Base-by-base conservation (phyloP, 1,140 invertebrate genomes). In the Drosophila equinoxialis region DNA sequence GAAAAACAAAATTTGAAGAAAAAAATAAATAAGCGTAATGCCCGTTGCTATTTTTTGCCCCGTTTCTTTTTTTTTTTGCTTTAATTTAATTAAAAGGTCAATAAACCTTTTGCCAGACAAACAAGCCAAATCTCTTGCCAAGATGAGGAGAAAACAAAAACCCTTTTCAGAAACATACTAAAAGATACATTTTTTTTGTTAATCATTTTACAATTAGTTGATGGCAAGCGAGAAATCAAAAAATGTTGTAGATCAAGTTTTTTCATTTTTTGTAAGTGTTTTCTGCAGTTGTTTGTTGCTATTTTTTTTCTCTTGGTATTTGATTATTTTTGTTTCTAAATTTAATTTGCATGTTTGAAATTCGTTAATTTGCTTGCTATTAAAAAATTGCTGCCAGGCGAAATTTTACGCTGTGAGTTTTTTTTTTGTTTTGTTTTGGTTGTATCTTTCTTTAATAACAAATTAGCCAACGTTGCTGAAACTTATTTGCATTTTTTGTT, bases 331-430 rank as follows among this genome's bases (percentile, higher is more conserved):
- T 45, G 57, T 70, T 74, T 54, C 30, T 33, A 71, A 72, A 68
- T 79, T 75, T 76, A 79, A 79, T 79, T 79, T 79, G 76, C 76
- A 79, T 79, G 73, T 72, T 79, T 79, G 76, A 76, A 75, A 79
- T 76, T 78, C 76, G 71, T 79, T 79, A 79, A 78, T 78, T 78
- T 64, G 72, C 48, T 57, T 65, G 72, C 71, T 66, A 70, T 74
- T 74, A 75, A 78, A 45, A 77, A 77, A 54, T 61, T 68, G 65
- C 64, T 68, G 23, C 41, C 45, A 65, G 71, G 73, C 76, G 73
- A 78, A 78, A 75, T 78, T 68, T 76, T 65, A 60, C 71, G 59
- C 67, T 76, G 37, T 48, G 55, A n/a, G n/a, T n/a, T 75, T 48
- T 71, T 59, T 60, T 65, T 66, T 65, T 65, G 57, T 33, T 35